phyloP scores from a whole-genome alignment of 2,797 vertebrate genomes.

The Rhyacichthys aspro region DNA sequence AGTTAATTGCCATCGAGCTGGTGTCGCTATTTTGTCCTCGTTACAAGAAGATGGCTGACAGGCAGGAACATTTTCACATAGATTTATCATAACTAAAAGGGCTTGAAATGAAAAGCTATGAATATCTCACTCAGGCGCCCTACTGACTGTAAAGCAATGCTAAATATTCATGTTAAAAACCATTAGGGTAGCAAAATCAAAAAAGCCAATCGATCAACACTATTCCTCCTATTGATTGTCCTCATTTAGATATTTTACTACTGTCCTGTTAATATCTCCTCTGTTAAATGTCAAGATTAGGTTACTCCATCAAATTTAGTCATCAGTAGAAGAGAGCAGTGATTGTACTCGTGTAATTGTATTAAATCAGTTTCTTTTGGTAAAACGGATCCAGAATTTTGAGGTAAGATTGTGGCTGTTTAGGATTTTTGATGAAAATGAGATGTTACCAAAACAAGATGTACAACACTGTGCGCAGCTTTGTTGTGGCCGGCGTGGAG shows the following conservation, averaged over 20 bases:
- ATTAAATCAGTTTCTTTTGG: constrained; percentile 39
- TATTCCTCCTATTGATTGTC: background rate
- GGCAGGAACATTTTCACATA: constrained; percentile 15
- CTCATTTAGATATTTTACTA: background rate
- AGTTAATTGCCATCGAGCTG: constrained; percentile 42
- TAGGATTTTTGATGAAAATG: constrained; percentile 57
- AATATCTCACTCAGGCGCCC: background rate
- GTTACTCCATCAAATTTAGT: constrained; percentile 17
- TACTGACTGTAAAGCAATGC: too few relatives aligned
- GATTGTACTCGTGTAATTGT: constrained; percentile 26
- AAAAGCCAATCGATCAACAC: too few relatives aligned
- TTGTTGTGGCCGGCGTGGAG: constrained; percentile 62
- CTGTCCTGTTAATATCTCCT: background rate
- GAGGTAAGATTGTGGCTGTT: constrained; percentile 46
- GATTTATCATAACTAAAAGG: background rate
- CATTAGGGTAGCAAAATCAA: too few relatives aligned
- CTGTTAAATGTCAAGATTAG: constrained; percentile 10
- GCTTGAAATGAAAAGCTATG: background rate
- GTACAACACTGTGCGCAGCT: constrained; percentile 56
- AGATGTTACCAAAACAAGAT: constrained; percentile 69
- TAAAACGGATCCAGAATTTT: constrained; percentile 42
- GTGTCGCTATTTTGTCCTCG: constrained; percentile 32
- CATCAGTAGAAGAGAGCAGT: constrained; percentile 9
- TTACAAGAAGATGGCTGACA: constrained; percentile 27
- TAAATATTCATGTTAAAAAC: too few relatives aligned